Conservation (phyloP, 2,888 invertebrate species). For the Drosophila aldrichi region DNA sequence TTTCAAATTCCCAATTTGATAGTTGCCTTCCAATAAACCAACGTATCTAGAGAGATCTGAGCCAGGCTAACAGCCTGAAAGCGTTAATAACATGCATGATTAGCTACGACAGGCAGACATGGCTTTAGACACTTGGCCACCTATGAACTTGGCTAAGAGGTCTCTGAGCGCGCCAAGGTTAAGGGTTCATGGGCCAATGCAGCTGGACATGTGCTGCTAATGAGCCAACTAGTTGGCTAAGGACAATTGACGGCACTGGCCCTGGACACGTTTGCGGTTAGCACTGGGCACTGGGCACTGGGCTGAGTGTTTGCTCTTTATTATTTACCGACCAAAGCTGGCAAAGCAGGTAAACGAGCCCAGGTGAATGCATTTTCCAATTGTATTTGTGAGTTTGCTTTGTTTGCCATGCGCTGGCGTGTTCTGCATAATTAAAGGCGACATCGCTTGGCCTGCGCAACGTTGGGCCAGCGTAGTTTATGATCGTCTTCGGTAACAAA, state of each 20-base stretch:
- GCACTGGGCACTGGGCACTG: neutral
- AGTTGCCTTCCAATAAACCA: neutral
- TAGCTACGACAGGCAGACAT: neutral
- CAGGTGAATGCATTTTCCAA: slow-evolving; percentile 37
- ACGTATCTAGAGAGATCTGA: neutral
- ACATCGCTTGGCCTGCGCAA: slow-evolving; percentile 18
- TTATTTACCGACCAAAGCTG: slow-evolving; percentile 40
- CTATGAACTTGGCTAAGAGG: slow-evolving; percentile 3
- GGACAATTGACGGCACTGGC: slow-evolving; percentile 28
- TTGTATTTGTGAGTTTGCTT: slow-evolving; percentile 17
- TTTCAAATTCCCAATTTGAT: too few species aligned
- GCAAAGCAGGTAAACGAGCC: slow-evolving; percentile 16
- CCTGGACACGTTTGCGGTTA: neutral
- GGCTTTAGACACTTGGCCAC: neutral
- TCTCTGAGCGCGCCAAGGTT: slow-evolving; percentile 10
- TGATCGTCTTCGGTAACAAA: slow-evolving; percentile 33
- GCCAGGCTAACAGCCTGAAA: neutral
- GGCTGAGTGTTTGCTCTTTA: slow-evolving; percentile 24
- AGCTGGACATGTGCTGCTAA: slow-evolving; percentile 34
- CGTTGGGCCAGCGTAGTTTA: slow-evolving; percentile 32
- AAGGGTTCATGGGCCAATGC: slow-evolving; percentile 28
- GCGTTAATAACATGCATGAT: neutral
- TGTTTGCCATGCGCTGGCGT: slow-evolving; percentile 43
- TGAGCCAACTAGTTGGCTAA: slow-evolving; percentile 10
- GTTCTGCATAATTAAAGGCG: slow-evolving; percentile 64